These are phyloP conservation scores for Aleiodes sp. DNA, from an alignment of 1,140 invertebrate species.

Conservation along the genomic window DNA sequence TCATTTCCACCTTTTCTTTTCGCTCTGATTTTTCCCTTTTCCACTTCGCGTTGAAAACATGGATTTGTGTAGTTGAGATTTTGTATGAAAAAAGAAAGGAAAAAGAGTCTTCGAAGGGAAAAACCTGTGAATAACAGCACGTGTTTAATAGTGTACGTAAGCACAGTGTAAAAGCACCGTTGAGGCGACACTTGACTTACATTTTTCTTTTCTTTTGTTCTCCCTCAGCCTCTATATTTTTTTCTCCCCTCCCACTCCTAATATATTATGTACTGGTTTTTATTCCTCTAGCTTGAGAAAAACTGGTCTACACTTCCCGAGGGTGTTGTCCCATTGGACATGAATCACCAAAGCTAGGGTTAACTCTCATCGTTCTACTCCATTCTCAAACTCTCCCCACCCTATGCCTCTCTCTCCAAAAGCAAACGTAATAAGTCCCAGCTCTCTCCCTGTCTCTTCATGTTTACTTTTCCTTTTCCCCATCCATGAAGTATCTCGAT, in stretches of 20 bases:
- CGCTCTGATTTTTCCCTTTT: no score
- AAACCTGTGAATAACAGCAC: background rate
- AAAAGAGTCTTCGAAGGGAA: no score
- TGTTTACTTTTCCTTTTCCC: background rate
- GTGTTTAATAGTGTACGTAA: slow-evolving; percentile 6
- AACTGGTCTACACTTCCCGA: background rate
- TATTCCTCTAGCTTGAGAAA: background rate
- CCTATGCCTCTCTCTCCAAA: slow-evolving; percentile 12
- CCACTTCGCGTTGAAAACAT: no score
- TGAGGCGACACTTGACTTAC: slow-evolving; percentile 5
- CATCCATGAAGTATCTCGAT: background rate
- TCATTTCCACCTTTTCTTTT: no score
- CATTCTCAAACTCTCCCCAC: no score
- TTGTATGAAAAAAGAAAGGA: no score
- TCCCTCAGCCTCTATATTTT: background rate
- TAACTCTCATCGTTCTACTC: slow-evolving; percentile 5
- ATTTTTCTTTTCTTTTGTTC: background rate
- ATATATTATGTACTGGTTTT: slow-evolving; percentile 7
- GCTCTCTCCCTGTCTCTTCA: slow-evolving; percentile 9
- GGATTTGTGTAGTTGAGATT: no score
- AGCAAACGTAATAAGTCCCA: slow-evolving; percentile 27
- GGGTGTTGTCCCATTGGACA: background rate
- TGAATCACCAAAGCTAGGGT: slow-evolving; percentile 1
- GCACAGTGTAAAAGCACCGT: background rate
- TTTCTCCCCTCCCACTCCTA: background rate